phyloP scores from a whole-genome alignment of 2,113 vertebrate species.

The Malaclemys terrapin region DNA sequence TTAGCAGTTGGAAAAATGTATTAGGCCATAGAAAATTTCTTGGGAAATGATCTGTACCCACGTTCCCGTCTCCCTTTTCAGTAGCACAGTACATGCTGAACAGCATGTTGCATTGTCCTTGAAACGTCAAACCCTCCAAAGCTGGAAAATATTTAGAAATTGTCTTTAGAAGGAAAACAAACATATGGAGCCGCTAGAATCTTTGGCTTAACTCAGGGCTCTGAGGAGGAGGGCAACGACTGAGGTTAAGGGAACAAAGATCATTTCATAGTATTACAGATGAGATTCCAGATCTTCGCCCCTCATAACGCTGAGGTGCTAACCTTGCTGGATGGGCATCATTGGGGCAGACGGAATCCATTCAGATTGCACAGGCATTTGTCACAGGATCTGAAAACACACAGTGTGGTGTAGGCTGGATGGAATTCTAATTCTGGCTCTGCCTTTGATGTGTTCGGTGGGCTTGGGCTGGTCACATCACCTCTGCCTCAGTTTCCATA shows the following conservation, averaged over 20 bases:
- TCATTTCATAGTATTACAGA: background rate
- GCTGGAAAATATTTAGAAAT: background rate
- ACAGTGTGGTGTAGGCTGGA: background rate
- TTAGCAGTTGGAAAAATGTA: background rate
- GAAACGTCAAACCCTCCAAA: background rate
- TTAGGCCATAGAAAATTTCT: background rate
- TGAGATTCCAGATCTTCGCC: background rate
- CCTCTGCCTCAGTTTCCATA: background rate
- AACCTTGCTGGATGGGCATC: too few species aligned
- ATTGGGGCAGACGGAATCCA: background rate
- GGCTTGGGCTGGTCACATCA: background rate
- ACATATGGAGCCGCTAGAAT: background rate
- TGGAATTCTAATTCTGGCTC: background rate
- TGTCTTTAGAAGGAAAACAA: background rate
- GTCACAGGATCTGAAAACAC: fast-evolving
- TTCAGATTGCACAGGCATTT: fast-evolving
- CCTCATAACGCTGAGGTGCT: background rate
- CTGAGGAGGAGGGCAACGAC: background rate
- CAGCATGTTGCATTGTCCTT: background rate
- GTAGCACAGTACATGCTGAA: background rate
- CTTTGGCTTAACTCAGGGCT: background rate
- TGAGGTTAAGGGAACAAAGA: background rate
- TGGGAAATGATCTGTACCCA: background rate
- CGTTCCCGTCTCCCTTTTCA: background rate
- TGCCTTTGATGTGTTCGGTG: background rate